Evolutionary conservation across 2,113 vertebrate species (phyloP).

Genomic region (Taurulus bubalis): DNA sequence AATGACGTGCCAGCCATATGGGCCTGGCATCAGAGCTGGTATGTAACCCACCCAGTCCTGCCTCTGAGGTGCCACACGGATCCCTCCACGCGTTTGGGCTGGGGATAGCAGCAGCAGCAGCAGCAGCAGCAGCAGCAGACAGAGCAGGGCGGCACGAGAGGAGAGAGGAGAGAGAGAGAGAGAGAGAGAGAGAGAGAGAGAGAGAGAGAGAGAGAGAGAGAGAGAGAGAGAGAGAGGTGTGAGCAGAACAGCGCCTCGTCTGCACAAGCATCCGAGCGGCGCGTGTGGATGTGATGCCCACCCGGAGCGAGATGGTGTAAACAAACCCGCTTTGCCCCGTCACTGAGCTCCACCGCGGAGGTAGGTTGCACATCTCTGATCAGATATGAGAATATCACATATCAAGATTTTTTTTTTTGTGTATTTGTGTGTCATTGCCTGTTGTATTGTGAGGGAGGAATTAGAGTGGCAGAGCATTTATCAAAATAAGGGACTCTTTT

Average conservation of each 20-base stretch:
- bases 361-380: constrained; percentile 81
- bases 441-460: background rate
- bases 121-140: constrained; percentile 14
- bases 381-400: constrained; percentile 5
- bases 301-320: constrained; percentile 93
- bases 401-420: constrained; percentile 2
- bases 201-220: constrained; percentile 2
- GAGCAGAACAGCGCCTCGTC: constrained; percentile 80
- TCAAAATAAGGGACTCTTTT: background rate
- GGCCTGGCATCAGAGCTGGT: constrained; percentile 99
- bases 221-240: constrained; percentile 50
- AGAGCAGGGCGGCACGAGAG: constrained; percentile 46
- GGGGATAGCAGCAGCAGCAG: constrained; percentile 67
- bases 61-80: constrained; percentile 94
- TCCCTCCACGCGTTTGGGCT: constrained; percentile 89
- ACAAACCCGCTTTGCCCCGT: constrained; percentile 90
- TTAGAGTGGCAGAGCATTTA: constrained; percentile 3
- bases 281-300: constrained; percentile 84
- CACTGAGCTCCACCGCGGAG: constrained; percentile 85
- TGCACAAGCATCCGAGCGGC: constrained; percentile 85
- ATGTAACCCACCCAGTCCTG: constrained; percentile 93
- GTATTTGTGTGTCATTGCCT: constrained; percentile 33
- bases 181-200: background rate
- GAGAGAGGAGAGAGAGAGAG: constrained; percentile 14
- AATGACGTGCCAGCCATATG: constrained; percentile 99